Evolutionary conservation across 2,888 invertebrate genomes (phyloP), one percentile per base, ranked within the genome.

Genomic region (Himalopsyche anomala): DNA sequence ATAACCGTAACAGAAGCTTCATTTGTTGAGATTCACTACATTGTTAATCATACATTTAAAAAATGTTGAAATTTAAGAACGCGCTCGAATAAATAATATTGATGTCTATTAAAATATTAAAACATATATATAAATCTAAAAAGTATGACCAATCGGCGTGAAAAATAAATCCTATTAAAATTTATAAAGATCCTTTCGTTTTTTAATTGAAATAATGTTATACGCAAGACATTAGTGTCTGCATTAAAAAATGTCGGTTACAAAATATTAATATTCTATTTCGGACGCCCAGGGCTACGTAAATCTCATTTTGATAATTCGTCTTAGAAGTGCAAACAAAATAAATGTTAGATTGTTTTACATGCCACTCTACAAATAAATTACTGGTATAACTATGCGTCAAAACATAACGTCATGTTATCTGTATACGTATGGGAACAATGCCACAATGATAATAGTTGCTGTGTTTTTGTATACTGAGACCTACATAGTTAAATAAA

Each of bases 341-440:
- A 1, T 62, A 62, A 62, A 62, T 62, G n/a, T 62, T 19, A 62
- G 28, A 62, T 62, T 19, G 62, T 62, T 62, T 62, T 62, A 62
- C 62, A 62, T 62, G 62, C 62, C 62, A 62, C n/a, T 62, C n/a
- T 62, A 28, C 62, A 62, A 62, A 62, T 62, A 62, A 62, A 62
- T 62, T 62, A 19, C 19, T 6, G 5, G 19, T 15, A 19, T 62
- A 62, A 62, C 62, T 62, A 62, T 62, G 62, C 62, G 28, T 28
- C 15, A n/a, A 62, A 28, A 62, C 28, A 8, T 62, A 62, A 11
- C 62, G 28, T 19, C 28, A 19, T 19, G 19, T 62, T 19, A 62
- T 19, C 9, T 62, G 8, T 62, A 19, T 62, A 19, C 4, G 9
- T 62, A 62, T 62, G 19, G 8, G 62, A 62, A 19, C 19, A 19